phyloP scores from a whole-genome alignment of 1,140 invertebrate genomes.

The Cherax quadricarinatus region DNA sequence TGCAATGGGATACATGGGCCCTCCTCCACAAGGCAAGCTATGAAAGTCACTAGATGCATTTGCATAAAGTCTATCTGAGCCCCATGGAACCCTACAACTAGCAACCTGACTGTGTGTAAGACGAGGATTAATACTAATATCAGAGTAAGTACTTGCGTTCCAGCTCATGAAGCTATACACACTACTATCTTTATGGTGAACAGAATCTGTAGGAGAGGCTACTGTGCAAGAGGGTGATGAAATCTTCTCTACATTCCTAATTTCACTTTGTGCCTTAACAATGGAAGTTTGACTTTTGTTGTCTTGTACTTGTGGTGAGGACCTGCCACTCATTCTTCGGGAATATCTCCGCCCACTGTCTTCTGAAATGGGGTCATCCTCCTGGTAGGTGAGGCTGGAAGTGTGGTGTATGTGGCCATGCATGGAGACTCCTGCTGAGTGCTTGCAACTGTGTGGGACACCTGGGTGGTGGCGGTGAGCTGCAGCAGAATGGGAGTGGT shows the following conservation, averaged over 20 bases:
- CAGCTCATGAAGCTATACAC: constrained; percentile 27
- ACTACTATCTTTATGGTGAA: constrained; percentile 28
- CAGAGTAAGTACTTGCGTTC: constrained; percentile 19
- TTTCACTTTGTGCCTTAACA: constrained; percentile 5
- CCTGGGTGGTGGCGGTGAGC: constrained; percentile 47
- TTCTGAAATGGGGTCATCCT: constrained; percentile 13
- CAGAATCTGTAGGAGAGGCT: neutral
- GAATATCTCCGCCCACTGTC: constrained; percentile 7
- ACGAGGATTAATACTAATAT: constrained; percentile 20
- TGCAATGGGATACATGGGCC: neutral
- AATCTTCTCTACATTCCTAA: constrained; percentile 17
- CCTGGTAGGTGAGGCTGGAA: neutral
- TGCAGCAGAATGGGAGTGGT: constrained; percentile 50
- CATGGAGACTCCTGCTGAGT: constrained; percentile 31
- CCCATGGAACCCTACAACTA: constrained; percentile 23
- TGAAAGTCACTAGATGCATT: constrained; percentile 37
- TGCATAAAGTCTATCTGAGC: constrained; percentile 23
- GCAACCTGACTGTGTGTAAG: constrained; percentile 10
- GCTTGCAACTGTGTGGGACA: constrained; percentile 49
- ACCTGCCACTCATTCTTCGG: constrained; percentile 19
- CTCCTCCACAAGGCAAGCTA: constrained; percentile 39
- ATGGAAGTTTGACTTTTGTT: constrained; percentile 13
- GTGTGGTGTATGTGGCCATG: constrained; percentile 48
- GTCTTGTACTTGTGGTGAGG: constrained; percentile 25
- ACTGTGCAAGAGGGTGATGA: constrained; percentile 9